These are phyloP conservation scores for Adelges cooleyi DNA, from an alignment of 1,140 invertebrate species.

Conservation along the genomic window DNA sequence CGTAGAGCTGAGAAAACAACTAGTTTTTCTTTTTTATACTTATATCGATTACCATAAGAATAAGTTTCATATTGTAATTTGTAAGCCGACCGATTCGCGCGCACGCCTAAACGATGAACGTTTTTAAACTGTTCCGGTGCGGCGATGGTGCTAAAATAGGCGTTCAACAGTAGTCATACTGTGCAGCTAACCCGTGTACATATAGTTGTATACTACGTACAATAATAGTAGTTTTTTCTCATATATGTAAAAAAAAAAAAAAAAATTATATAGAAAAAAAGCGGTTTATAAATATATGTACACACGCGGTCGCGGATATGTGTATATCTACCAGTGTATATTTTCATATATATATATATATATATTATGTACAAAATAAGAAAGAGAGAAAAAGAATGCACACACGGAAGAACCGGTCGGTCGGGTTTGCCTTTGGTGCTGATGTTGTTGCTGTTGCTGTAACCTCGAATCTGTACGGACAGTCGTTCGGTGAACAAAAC, in stretches of 20 bases:
- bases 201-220: too few relatives aligned
- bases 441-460: slow-evolving; percentile 14
- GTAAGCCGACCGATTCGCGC: too few relatives aligned
- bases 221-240: neutral
- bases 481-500: slow-evolving; percentile 5
- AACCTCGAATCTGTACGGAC: slow-evolving; percentile 17
- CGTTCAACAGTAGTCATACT: slow-evolving; percentile 3
- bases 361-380: neutral
- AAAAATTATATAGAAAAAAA: too few relatives aligned
- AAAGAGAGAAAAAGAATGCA: neutral
- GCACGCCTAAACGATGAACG: neutral
- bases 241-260: neutral
- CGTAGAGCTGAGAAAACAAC: too few relatives aligned
- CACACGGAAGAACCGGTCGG: slow-evolving; percentile 12
- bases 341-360: neutral
- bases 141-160: neutral
- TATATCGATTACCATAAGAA: too few relatives aligned
- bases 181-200: too few relatives aligned
- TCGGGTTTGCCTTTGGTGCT: slow-evolving; percentile 27
- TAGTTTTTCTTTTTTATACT: too few relatives aligned
- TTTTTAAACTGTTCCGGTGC: neutral
- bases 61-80: too few relatives aligned
- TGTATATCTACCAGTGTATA: neutral
- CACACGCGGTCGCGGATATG: neutral
- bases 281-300: neutral